A percentile compares a stretch with the other conserved stretches of the same genome.
Conservation (phyloP, 2,797 vertebrate genomes). For the Bradypodion pumilum region DNA sequence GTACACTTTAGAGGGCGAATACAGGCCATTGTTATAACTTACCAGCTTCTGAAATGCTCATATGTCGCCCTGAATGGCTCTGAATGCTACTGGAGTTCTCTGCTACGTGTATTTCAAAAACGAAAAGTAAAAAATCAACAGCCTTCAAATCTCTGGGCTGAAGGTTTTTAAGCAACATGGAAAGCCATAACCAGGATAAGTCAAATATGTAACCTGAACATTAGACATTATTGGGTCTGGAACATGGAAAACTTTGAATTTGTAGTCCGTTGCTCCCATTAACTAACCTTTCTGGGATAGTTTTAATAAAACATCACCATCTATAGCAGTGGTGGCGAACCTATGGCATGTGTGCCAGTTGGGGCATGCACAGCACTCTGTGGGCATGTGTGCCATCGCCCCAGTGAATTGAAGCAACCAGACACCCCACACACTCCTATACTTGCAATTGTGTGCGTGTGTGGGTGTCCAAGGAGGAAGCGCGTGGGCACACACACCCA, state of each 20-base stretch:
- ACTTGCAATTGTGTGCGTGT: too few relatives aligned
- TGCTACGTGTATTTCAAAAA: background rate
- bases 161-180: background rate
- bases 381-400: too few relatives aligned
- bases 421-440: too few relatives aligned
- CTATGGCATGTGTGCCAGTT: too few relatives aligned
- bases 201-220: too few relatives aligned
- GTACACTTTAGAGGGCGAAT: background rate
- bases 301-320: background rate
- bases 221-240: background rate
- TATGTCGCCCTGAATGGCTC: background rate
- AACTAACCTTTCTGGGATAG: too few relatives aligned
- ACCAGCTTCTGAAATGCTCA: background rate
- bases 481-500: too few relatives aligned
- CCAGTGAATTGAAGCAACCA: too few relatives aligned
- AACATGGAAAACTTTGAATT: background rate
- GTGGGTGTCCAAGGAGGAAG: too few relatives aligned
- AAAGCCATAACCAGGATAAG: too few relatives aligned
- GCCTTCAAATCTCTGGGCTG: fast-evolving
- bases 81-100: fast-evolving
- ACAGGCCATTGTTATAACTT: slow-evolving; percentile 1
- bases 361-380: too few relatives aligned
- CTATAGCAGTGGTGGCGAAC: too few relatives aligned
- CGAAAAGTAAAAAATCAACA: background rate
- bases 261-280: background rate